Evolutionary conservation across 1,140 invertebrate species (phyloP).

Genomic region (Eciton burchellii): DNA sequence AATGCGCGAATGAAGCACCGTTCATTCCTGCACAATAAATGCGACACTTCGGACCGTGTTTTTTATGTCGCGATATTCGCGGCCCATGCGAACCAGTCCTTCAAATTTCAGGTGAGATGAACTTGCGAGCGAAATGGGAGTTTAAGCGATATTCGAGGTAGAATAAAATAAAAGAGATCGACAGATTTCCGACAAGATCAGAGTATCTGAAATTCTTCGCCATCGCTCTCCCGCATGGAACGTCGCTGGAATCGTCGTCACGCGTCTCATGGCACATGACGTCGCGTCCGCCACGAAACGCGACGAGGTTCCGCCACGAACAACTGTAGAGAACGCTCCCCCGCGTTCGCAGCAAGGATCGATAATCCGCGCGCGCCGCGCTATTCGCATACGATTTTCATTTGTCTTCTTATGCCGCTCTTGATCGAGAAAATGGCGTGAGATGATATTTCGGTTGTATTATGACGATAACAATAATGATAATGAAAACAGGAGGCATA

Average conservation of each 20-base stretch:
- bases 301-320: neutral
- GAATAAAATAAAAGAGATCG: neutral
- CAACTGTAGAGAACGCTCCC: constrained; percentile 22
- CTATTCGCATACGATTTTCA: constrained; percentile 31
- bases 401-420: constrained; percentile 22
- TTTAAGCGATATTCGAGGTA: neutral
- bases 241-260: constrained; percentile 4
- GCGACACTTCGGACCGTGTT: constrained; percentile 10
- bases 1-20: constrained; percentile 37
- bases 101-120: too few species aligned
- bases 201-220: constrained; percentile 6
- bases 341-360: constrained; percentile 33
- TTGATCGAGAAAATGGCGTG: constrained; percentile 49
- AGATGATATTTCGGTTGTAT: neutral
- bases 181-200: constrained; percentile 31
- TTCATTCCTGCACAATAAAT: too few species aligned
- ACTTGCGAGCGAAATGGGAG: too few species aligned
- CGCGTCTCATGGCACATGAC: constrained; percentile 47
- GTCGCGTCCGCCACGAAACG: constrained; percentile 1
- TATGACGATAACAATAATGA: neutral
- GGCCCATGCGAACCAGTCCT: neutral
- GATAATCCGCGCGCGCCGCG: constrained; percentile 53
- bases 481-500: neutral
- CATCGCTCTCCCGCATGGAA: neutral
- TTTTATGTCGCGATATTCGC: constrained; percentile 3